Conservation (phyloP, 2,797 vertebrate genomes). For the Anomalospiza imberbis region DNA sequence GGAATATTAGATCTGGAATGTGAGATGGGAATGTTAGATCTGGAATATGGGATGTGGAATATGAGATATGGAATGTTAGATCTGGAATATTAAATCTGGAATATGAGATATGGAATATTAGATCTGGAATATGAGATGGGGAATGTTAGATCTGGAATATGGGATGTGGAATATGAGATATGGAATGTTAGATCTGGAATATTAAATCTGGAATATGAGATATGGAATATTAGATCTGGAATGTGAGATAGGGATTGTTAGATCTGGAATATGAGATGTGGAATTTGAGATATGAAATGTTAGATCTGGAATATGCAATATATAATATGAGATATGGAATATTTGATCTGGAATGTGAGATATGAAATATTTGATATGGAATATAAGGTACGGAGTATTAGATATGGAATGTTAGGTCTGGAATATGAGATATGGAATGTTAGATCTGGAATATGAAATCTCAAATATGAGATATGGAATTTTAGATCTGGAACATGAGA, state of each 20-base stretch:
- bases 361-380: fast-evolving
- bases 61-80: fast-evolving
- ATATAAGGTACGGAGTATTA: fast-evolving
- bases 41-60: fast-evolving
- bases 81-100: no score
- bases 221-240: fast-evolving
- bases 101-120: not conserved
- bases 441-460: fast-evolving
- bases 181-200: fast-evolving
- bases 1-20: fast-evolving
- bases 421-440: fast-evolving
- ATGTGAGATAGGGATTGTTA: fast-evolving
- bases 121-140: fast-evolving
- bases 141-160: no score
- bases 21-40: fast-evolving
- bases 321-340: fast-evolving
- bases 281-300: fast-evolving
- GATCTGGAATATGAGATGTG: fast-evolving
- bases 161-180: fast-evolving
- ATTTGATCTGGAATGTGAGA: fast-evolving
- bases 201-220: fast-evolving
- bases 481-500: fast-evolving
- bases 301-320: fast-evolving
- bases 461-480: not conserved
- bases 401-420: fast-evolving